Conservation (phyloP, 2,113 vertebrate species). For the Hystrix cristata region DNA sequence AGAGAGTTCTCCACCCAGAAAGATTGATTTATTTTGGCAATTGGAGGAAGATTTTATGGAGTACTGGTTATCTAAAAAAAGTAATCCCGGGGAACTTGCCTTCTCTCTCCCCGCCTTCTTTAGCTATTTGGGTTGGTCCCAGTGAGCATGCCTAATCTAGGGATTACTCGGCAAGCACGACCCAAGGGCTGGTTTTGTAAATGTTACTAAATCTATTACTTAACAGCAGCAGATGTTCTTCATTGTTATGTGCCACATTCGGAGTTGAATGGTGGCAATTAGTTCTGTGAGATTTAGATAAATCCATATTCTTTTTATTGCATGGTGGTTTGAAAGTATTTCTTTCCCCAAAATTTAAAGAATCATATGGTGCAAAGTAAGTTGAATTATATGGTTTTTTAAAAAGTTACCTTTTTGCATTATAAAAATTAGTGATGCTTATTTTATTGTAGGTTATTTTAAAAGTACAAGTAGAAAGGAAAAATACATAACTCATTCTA, state of each 20-base stretch:
- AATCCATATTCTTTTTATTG: not conserved
- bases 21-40: conserved; percentile 77
- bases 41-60: conserved; percentile 58
- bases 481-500: not conserved
- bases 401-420: conserved; percentile 1
- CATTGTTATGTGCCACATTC: not conserved
- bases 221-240: conserved; percentile 47
- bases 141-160: conserved; percentile 54
- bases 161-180: conserved; percentile 54
- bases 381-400: conserved; percentile 9
- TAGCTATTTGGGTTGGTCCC: conserved; percentile 41
- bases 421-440: conserved; percentile 38
- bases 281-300: conserved; percentile 23
- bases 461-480: conserved; percentile 7
- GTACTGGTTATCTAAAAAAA: conserved; percentile 73
- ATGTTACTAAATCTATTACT: conserved; percentile 48
- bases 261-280: not conserved
- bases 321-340: conserved; percentile 36
- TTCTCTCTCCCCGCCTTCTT: not conserved
- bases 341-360: not conserved
- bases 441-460: conserved; percentile 27
- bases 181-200: conserved; percentile 64
- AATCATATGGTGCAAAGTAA: not conserved
- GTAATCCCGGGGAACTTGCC: conserved; percentile 45
- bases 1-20: conserved; percentile 70